Evolutionary conservation across 2,797 vertebrate genomes (phyloP).

Genomic region (Nyctibius grandis): DNA sequence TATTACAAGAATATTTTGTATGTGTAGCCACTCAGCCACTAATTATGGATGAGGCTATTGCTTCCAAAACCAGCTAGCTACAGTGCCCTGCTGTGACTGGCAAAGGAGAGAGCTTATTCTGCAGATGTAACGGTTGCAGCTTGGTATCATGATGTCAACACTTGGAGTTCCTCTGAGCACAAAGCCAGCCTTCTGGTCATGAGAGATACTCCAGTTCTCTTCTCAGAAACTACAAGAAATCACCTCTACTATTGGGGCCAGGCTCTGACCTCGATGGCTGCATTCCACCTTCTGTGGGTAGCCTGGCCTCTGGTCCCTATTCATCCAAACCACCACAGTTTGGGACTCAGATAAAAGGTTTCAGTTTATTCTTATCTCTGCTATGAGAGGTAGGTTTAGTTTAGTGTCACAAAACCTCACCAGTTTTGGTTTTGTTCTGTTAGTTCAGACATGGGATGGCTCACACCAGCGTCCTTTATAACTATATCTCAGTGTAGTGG

Average conservation of each 20-base stretch:
- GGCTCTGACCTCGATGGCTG: background rate
- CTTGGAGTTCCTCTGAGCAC: background rate
- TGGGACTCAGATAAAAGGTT: background rate
- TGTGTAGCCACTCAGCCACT: background rate
- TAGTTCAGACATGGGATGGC: background rate
- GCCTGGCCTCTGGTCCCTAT: background rate
- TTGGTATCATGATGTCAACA: background rate
- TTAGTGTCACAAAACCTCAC: background rate
- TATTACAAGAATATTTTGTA: background rate
- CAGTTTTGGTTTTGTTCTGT: background rate
- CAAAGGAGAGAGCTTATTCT: background rate
- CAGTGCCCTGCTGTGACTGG: background rate
- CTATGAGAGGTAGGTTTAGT: background rate
- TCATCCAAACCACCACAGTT: background rate
- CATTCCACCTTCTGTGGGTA: background rate
- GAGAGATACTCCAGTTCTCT: background rate
- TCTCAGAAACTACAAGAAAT: background rate
- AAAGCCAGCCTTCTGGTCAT: background rate
- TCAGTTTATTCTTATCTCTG: background rate
- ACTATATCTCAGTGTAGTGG: background rate
- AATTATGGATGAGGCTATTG: background rate
- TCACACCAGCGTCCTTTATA: background rate
- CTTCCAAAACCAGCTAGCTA: background rate
- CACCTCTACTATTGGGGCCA: fast-evolving
- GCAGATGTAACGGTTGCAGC: background rate